Evolutionary conservation across 2,888 invertebrate genomes (phyloP).

Genomic region (Sympetrum striolatum): DNA sequence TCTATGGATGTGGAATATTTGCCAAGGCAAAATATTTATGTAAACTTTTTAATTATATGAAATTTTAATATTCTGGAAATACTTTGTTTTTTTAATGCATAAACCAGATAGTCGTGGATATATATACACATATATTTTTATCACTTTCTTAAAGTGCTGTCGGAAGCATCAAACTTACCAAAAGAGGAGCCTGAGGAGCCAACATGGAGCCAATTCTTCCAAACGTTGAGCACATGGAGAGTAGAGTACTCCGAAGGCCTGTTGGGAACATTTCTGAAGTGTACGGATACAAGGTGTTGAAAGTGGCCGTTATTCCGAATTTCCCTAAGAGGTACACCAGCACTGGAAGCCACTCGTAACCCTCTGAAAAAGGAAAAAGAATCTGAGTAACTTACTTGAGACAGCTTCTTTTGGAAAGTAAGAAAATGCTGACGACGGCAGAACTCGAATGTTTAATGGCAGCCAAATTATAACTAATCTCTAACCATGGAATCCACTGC

Average conservation of each 20-base stretch:
- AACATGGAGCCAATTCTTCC: constrained; percentile 73
- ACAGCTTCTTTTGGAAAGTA: background rate
- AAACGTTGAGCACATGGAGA: constrained; percentile 73
- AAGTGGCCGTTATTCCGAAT: constrained; percentile 70
- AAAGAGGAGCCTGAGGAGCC: constrained; percentile 73
- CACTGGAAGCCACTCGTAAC: constrained; percentile 58
- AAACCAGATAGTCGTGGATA: no score
- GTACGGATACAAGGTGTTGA: constrained; percentile 71
- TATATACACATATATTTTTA: background rate
- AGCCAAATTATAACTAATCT: background rate
- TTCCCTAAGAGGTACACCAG: constrained; percentile 70
- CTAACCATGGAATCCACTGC: no score
- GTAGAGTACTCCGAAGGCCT: constrained; percentile 68
- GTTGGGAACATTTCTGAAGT: constrained; percentile 78
- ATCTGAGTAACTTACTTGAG: background rate
- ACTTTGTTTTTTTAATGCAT: no score
- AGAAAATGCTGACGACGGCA: background rate
- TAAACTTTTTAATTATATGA: no score
- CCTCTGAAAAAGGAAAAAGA: background rate
- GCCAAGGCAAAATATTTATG: no score
- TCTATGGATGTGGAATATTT: no score
- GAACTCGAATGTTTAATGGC: background rate
- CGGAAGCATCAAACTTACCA: constrained; percentile 60
- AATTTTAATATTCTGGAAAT: no score
- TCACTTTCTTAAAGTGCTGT: background rate